Base-by-base conservation (phyloP, 2,797 vertebrate species). In the Pteropus rufus region DNA sequence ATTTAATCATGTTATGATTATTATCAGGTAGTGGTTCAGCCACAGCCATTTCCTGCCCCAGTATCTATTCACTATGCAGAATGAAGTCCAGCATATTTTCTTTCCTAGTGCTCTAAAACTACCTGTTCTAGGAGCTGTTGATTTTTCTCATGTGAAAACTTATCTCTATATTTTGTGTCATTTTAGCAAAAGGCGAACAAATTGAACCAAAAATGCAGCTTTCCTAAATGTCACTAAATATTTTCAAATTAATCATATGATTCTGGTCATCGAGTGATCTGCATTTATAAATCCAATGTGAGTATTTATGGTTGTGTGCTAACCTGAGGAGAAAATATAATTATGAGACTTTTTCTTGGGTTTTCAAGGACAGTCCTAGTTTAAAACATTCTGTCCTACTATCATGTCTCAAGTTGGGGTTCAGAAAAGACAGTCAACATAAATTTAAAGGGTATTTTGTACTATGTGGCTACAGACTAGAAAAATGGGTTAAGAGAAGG, bases 11-110 rank as follows among this genome's bases (percentile, higher is more conserved):
- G 80, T 54, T 97, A 88, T 76, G 95, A 97, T 97, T 86, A 92
- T 92, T 65, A 96, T 97, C 97, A 97, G 90, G 88, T 92, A 94
- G 97, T 60, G 80, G 95, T 97, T 95, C 92, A 95, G 92, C 84
- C 95, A 97, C 69, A 81, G 92, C 64, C 91, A 97, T 89, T 98
- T 97, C 97, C 97, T 97, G 97, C 84, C 85, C 72, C 39, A 77
- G 77, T 93, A 97, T 93, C 93, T 60, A 79, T 89, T 96, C 93
- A 80, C 65, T 70, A 82, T 76, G 69, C 62, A 95, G 83, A 96
- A 94, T 60, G 8, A 83, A 96, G 76, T 93, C 90, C 91, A 94
- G 31, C 29, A 84, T 72, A 72, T 89, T 92, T 96, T 93, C 65
- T 72, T 89, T 85, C 81, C 73, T 72, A 56, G 26, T 58, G 36